Percentiles rank a stretch among this genome's conserved stretches.
phyloP scores from a whole-genome alignment of 1,140 invertebrate genomes.

The Copidosoma floridanum region DNA sequence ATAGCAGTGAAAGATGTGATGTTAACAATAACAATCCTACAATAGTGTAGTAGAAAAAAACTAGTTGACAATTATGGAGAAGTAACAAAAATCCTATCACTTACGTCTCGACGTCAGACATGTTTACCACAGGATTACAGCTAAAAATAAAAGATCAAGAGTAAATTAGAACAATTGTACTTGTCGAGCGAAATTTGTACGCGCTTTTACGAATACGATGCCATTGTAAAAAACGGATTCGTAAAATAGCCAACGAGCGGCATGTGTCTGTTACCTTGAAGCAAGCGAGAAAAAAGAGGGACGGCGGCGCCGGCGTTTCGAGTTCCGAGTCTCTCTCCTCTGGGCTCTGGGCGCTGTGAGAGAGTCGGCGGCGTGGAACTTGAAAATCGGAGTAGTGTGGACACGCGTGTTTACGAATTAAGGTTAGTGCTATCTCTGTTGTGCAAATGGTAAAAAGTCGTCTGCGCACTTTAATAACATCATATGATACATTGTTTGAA shows the following conservation, averaged over 20 bases:
- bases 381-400: no score
- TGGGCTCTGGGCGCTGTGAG: no score
- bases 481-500: no score
- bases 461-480: no score
- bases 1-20: not conserved
- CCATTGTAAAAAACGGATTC: constrained; percentile 38
- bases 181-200: constrained; percentile 6
- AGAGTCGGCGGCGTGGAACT: no score
- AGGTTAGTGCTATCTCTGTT: no score
- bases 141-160: constrained; percentile 47
- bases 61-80: no score
- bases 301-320: not conserved
- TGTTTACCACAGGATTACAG: constrained; percentile 42
- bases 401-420: no score
- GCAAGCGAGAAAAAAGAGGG: constrained; percentile 37
- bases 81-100: constrained; percentile 35
- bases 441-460: no score
- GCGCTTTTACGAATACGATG: constrained; percentile 33
- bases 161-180: constrained; percentile 23
- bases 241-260: not conserved
- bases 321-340: no score
- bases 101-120: constrained; percentile 68
- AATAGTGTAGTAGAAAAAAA: no score
- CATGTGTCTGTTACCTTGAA: constrained; percentile 40
- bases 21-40: not conserved